phyloP scores from a whole-genome alignment of 2,797 vertebrate species.

The Falco cherrug region DNA sequence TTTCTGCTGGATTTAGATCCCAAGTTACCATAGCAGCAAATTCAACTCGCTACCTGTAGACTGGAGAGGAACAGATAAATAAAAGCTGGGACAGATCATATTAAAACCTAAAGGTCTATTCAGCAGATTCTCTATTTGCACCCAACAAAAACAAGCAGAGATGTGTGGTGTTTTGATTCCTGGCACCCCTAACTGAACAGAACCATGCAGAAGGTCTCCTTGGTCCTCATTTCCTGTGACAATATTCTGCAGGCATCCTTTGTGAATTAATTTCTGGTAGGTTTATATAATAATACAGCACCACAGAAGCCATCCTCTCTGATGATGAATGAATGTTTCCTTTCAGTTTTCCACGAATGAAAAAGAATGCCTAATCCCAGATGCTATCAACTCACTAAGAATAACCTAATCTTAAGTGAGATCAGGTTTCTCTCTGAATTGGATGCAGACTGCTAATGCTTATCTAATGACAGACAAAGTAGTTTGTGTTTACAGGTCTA shows the following conservation, averaged over 20 bases:
- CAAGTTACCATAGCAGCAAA: slow-evolving; percentile 33
- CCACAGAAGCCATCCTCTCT: slow-evolving; percentile 3
- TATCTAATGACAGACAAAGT: slow-evolving; percentile 22
- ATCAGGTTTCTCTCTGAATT: slow-evolving; percentile 5
- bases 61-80: slow-evolving; percentile 4
- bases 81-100: not conserved
- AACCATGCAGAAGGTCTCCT: not conserved
- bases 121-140: not conserved
- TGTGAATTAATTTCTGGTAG: slow-evolving; percentile 62
- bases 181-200: not conserved
- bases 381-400: slow-evolving; percentile 34
- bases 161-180: not conserved
- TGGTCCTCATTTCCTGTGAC: slow-evolving; percentile 19
- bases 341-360: slow-evolving; percentile 44
- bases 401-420: slow-evolving; percentile 12
- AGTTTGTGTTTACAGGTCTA: not conserved
- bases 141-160: not conserved
- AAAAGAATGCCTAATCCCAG: slow-evolving; percentile 43
- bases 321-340: slow-evolving; percentile 46
- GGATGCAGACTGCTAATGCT: not conserved
- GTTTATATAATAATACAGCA: slow-evolving; percentile 64
- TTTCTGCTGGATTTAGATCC: not conserved
- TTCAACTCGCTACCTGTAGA: not conserved
- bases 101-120: not conserved
- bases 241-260: slow-evolving; percentile 38